phyloP scores from a whole-genome alignment of 2,797 vertebrate genomes.

The Hydrophis major region DNA sequence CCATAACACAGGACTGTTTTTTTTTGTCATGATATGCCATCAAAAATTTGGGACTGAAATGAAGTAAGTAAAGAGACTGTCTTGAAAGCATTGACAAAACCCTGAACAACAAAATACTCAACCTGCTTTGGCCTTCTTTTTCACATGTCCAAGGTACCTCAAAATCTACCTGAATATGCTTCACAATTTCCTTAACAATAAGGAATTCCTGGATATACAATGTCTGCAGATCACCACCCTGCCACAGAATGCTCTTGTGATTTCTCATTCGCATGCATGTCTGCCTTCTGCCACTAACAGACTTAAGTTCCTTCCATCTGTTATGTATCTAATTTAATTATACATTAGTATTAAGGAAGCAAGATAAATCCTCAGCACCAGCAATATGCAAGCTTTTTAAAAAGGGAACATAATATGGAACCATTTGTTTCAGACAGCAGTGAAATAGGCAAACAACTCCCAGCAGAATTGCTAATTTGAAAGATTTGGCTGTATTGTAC shows the following conservation, averaged over 20 bases:
- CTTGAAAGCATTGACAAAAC: background rate
- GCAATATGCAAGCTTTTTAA: conserved; percentile 14
- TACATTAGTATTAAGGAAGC: conserved; percentile 15
- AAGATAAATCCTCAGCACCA: conserved; percentile 6
- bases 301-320: conserved; percentile 64
- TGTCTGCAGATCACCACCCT: conserved; percentile 31
- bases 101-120: background rate
- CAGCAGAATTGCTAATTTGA: background rate
- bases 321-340: conserved; percentile 60
- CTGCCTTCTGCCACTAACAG: conserved; percentile 63
- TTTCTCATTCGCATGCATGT: conserved; percentile 52
- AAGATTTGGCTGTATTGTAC: background rate
- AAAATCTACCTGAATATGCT: background rate
- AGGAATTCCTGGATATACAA: conserved; percentile 25
- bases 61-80: background rate
- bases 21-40: background rate
- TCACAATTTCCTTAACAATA: conserved; percentile 17
- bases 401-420: conserved; percentile 16
- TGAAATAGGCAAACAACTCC: background rate
- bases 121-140: background rate
- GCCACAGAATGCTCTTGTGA: conserved; percentile 46
- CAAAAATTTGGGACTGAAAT: background rate
- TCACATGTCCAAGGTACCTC: background rate
- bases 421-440: conserved; percentile 2
- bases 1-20: background rate